A percentile compares a stretch with the other conserved stretches of the same genome.
phyloP scores from a whole-genome alignment of 2,888 invertebrate genomes.

The Macrosoma leucophasiata region DNA sequence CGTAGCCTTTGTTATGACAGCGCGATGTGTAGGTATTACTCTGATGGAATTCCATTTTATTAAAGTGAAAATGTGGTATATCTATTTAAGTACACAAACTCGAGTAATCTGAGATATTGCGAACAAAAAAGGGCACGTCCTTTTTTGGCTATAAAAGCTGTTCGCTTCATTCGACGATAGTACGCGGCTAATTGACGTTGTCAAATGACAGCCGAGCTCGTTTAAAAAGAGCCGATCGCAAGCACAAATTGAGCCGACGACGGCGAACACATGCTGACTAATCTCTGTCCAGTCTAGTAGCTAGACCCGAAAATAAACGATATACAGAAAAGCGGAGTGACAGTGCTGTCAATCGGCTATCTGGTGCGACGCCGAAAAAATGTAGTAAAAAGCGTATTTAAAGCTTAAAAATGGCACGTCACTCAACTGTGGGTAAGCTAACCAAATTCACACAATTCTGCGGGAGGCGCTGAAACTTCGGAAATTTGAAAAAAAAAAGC shows the following conservation, averaged over 20 bases:
- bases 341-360: conserved; percentile 47
- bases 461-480: conserved; percentile 18
- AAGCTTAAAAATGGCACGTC: conserved; percentile 46
- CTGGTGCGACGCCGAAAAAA: conserved; percentile 25
- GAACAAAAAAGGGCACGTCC: no score
- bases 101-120: no score
- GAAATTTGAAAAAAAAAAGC: conserved; percentile 28
- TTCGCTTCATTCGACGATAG: no score
- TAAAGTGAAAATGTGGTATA: no score
- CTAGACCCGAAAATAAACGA: conserved; percentile 39
- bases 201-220: conserved; percentile 24
- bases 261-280: conserved; percentile 48
- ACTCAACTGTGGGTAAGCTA: conserved; percentile 35
- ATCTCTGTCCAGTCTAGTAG: conserved; percentile 46
- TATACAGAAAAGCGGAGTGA: conserved; percentile 39
- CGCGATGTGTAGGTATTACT: no score
- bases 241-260: conserved; percentile 29
- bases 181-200: conserved; percentile 25
- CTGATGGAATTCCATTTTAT: no score
- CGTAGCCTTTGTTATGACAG: no score
- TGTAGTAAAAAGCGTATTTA: conserved; percentile 40
- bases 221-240: conserved; percentile 32
- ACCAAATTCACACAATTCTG: conserved; percentile 45
- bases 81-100: no score
- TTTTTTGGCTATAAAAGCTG: no score